phyloP scores from a whole-genome alignment of 1,140 invertebrate genomes.

The Monochamus saltuarius region DNA sequence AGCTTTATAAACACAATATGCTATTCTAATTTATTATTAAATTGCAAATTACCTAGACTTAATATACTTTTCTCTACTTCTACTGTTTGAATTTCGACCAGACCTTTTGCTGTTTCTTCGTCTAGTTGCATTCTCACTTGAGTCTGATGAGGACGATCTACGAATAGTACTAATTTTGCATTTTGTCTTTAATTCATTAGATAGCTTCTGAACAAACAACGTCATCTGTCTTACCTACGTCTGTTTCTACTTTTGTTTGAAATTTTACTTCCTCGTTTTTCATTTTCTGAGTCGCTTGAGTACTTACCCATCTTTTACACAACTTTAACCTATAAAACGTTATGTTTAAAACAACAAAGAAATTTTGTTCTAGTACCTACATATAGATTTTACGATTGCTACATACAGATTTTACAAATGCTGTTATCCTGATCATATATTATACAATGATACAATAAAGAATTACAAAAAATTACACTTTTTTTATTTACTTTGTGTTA shows the following conservation, averaged over 20 bases:
- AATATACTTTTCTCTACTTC: conserved; percentile 31
- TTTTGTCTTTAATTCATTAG: conserved; percentile 14
- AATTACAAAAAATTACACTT: too few relatives aligned
- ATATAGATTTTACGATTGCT: conserved; percentile 98
- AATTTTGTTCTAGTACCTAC: too few relatives aligned
- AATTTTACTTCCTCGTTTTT: conserved; percentile 39
- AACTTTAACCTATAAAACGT: too few relatives aligned
- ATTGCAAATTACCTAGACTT: conserved; percentile 30
- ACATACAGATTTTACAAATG: too few relatives aligned
- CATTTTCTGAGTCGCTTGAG: conserved; percentile 46
- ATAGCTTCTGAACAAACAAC: conserved; percentile 14
- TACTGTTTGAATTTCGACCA: conserved; percentile 28
- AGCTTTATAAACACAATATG: too few relatives aligned
- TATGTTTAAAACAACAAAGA: too few relatives aligned
- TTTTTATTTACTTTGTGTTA: too few relatives aligned
- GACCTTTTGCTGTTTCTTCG: conserved; percentile 31
- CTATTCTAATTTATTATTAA: too few relatives aligned
- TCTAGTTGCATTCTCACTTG: conserved; percentile 35
- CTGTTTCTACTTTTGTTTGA: conserved; percentile 39
- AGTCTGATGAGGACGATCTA: conserved; percentile 43
- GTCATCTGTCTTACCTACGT: conserved; percentile 38
- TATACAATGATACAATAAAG: too few relatives aligned
- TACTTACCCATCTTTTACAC: conserved; percentile 44
- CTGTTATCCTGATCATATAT: too few relatives aligned
- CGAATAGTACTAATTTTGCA: conserved; percentile 19